Evolutionary conservation across 2,888 invertebrate species (phyloP), one percentile per base, ranked within the genome.

Genomic region (Trissonchulus sp.): DNA sequence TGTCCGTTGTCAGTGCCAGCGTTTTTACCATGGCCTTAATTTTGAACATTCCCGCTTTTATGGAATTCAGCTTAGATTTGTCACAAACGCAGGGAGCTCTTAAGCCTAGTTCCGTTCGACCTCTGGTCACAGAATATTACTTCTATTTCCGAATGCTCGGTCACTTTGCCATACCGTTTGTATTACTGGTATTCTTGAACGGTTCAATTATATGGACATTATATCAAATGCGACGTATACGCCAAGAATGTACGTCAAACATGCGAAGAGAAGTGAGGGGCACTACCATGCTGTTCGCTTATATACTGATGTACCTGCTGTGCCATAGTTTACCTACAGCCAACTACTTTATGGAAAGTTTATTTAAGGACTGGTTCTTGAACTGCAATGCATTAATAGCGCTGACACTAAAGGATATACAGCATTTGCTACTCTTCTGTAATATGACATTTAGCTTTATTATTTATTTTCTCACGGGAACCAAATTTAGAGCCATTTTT

Each of bases 151-250:
- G 65, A 65, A 34, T 34, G 65, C 31, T 65, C 8, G 8, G 8
- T 15, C 65, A 65, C 34, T 65, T 65, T 65, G 15, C 34, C 28
- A 15, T 65, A 18, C 65, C 65, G 34, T 30, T 65, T 18, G 15
- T 65, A 8, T 65, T 65, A 34, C 31, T 65, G 8, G 15, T 65
- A 30, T 65, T 65, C 34, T n/a, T 65, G 65, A 65, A 65, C 65
- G 65, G 65, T 65, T 30, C 65, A n/a, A 65, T 34, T 30, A 34
- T 65, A 8, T 65, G 34, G 31, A 34, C 65, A 31, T 31, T 65
- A 8, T 31, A 65, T 65, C 8, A n/a, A 15, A 65, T 65, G 65
- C 8, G 3, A 65, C 15, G 31, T 31, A 18, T n/a, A 8, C 65
- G 65, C 8, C 28, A 65, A 18, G 15, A 30, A 65, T 31, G 28